These are phyloP conservation scores for Arrhopalites spinosus DNA, from an alignment of 2,888 invertebrate species.

Conservation along the genomic window DNA sequence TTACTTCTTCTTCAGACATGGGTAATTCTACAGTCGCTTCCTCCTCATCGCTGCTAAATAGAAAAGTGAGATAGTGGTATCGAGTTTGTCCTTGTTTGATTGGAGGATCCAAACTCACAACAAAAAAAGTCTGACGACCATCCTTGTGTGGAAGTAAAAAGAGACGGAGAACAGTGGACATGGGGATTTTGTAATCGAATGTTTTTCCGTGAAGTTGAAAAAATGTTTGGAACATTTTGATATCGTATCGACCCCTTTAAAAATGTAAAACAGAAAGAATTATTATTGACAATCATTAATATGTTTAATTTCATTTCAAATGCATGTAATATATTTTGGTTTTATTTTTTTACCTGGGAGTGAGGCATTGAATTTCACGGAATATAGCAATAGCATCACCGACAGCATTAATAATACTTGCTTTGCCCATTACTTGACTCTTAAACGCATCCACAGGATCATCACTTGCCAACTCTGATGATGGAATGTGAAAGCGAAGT, in stretches of 20 bases:
- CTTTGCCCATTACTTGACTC: slow-evolving; percentile 94
- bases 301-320: neutral
- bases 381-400: slow-evolving; percentile 98
- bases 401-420: slow-evolving; percentile 95
- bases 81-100: slow-evolving; percentile 99
- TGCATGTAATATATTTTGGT: too few species aligned
- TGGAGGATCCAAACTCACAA: slow-evolving; percentile 96
- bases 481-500: slow-evolving; percentile 96
- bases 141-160: slow-evolving; percentile 97
- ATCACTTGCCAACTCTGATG: slow-evolving; percentile 82
- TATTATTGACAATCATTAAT: neutral
- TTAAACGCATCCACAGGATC: slow-evolving; percentile 98
- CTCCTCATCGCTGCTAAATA: slow-evolving; percentile 94
- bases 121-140: slow-evolving; percentile 97
- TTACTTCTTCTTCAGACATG: slow-evolving; percentile 89
- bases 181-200: slow-evolving; percentile 99
- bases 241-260: slow-evolving; percentile 92
- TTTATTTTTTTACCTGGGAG: slow-evolving; percentile 78
- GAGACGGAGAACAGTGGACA: slow-evolving; percentile 91
- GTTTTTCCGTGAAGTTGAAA: slow-evolving; percentile 96
- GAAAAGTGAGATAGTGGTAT: slow-evolving; percentile 91
- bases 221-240: slow-evolving; percentile 90
- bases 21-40: slow-evolving; percentile 82
- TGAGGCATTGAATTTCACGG: slow-evolving; percentile 94
- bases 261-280: slow-evolving; percentile 56